Conservation (phyloP, 2,797 vertebrate genomes). For the Tokudaia muenninki region DNA sequence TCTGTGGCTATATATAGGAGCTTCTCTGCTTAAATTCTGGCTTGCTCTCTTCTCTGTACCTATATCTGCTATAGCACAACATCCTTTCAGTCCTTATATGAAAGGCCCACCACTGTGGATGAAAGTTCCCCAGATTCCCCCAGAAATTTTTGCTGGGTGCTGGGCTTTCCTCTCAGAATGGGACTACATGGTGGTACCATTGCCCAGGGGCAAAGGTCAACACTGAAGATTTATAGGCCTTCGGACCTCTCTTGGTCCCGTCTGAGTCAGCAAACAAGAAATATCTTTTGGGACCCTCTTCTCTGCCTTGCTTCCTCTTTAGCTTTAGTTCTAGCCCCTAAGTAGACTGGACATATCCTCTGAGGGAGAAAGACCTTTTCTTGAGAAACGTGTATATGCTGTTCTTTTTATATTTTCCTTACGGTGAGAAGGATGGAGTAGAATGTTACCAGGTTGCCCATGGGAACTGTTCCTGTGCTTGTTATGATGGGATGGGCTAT, state of each 20-base stretch:
- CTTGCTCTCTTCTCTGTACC: neutral
- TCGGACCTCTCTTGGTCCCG: neutral
- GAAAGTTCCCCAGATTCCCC: neutral
- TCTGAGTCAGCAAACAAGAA: neutral
- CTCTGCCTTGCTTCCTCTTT: neutral
- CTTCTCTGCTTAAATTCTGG: neutral
- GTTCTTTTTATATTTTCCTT: conserved; percentile 40
- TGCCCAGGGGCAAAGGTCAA: neutral
- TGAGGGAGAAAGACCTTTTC: neutral
- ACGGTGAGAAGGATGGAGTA: neutral
- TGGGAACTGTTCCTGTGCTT: neutral
- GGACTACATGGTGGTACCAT: too few species aligned
- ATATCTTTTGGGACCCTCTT: neutral
- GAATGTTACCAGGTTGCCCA: neutral
- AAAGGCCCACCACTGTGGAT: neutral
- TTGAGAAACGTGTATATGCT: neutral
- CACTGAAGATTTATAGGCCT: neutral
- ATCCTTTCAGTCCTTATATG: neutral
- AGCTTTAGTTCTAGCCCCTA: neutral
- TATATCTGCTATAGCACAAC: neutral
- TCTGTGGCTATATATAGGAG: neutral
- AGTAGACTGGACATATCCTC: neutral
- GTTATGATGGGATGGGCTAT: neutral
- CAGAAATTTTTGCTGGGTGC: neutral
- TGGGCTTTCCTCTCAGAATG: neutral